phyloP scores from a whole-genome alignment of 2,797 vertebrate genomes.

The Prunella strophiata region DNA sequence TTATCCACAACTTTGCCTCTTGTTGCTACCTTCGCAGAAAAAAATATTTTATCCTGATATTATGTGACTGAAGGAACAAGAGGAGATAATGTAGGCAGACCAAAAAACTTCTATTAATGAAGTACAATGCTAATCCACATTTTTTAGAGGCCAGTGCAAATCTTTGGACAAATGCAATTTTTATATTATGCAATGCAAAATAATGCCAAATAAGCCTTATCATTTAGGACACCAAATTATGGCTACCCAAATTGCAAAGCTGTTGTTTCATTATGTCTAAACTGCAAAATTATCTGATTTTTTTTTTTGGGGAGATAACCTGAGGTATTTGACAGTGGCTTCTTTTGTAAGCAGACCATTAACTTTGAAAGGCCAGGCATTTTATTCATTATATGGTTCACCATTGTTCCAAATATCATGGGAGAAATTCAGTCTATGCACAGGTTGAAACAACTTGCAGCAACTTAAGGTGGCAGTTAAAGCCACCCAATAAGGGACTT shows the following conservation, averaged over 20 bases:
- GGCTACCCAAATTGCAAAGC: neutral
- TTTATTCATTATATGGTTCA: neutral
- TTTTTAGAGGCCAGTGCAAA: neutral
- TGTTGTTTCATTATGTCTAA: neutral
- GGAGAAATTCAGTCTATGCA: neutral
- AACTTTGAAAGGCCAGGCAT: neutral
- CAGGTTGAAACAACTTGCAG: neutral
- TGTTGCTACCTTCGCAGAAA: neutral
- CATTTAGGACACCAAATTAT: neutral
- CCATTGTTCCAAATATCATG: neutral
- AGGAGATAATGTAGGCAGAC: neutral
- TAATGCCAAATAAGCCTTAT: neutral
- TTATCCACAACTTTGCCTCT: neutral
- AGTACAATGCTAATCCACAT: neutral
- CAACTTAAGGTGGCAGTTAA: neutral
- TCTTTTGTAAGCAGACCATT: neutral
- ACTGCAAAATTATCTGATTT: neutral
- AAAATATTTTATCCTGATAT: neutral
- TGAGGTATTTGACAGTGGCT: neutral
- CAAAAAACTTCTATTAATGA: neutral
- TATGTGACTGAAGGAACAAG: neutral
- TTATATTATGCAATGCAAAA: neutral
- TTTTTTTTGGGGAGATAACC: neutral
- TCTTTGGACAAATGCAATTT: neutral
- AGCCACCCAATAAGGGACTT: neutral